Evolutionary conservation across 2,888 invertebrate genomes (phyloP), one percentile per base, ranked within the genome.

Genomic region (Gastracanthus pulcherrimus): DNA sequence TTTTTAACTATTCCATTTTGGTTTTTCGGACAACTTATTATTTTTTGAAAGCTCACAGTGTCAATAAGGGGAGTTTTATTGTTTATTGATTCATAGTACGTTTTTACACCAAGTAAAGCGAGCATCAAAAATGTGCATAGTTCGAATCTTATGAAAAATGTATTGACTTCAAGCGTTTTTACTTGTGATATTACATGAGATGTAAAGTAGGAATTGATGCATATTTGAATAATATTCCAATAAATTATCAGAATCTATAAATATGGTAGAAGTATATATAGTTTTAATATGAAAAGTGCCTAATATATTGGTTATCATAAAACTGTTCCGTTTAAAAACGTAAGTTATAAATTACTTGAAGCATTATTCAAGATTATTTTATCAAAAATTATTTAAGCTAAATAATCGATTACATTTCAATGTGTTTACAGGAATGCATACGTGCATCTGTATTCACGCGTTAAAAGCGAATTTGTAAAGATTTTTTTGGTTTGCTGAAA

Each of bases 111-210:
- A 19, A 60, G 29, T 48, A 64, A 34, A 74, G 48, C 11, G 16
- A 41, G 60, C 16, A 72, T 60, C 51, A 60, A 72, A n/a, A 72
- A 58, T 60, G 41, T 64, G 34, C 48, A 34, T 23, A 75, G 45
- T 48, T 75, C 48, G 4, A 48, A 45, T 9, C 48, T 64, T 75
- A 75, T 75, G 64, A 75, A 75, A 75, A 48, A 64, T 48, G 38
- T 74, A 74, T 62, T 34, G 38, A 29, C 62, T 62, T 23, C 13
- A 19, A 48, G 41, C 26, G 70, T 34, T 51, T 66, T 34, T 60
- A 45, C 19, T 36, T 3, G 19, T 3, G 23, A 3, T 75, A 45
- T 64, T 38, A 11, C 29, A 45, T 45, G n/a, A 45, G 45, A 45
- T 45, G 45, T 45, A 45, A 45, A 45, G 55, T 58, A 58, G 55